Percentiles rank a stretch among this genome's conserved stretches.
phyloP scores from a whole-genome alignment of 1,140 invertebrate genomes.

The Stratiolaelaps scimitus region DNA sequence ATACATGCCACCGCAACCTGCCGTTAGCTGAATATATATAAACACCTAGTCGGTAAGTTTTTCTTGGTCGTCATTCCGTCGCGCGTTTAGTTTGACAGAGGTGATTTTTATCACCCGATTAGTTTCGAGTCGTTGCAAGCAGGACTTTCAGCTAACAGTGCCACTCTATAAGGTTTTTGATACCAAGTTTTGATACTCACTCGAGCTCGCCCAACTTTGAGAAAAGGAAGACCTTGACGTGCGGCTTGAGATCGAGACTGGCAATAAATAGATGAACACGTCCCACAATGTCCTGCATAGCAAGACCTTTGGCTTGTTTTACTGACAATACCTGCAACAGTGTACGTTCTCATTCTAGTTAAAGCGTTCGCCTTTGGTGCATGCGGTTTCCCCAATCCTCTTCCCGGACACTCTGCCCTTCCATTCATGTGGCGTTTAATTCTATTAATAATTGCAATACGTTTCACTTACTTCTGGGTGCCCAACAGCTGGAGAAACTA shows the following conservation, averaged over 20 bases:
- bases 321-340: conserved; percentile 52
- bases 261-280: conserved; percentile 64
- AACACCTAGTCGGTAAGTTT: no score
- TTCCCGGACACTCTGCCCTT: no score
- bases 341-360: neutral
- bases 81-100: neutral
- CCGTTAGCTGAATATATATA: no score
- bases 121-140: conserved; percentile 28
- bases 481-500: no score
- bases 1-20: neutral
- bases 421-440: no score
- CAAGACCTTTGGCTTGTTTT: conserved; percentile 70
- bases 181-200: conserved; percentile 16
- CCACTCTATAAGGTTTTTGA: no score
- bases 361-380: conserved; percentile 9
- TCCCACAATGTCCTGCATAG: conserved; percentile 71
- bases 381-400: neutral
- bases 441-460: no score
- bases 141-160: neutral
- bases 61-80: no score
- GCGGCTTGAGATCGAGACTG: neutral
- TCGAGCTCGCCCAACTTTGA: conserved; percentile 16
- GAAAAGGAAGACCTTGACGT: conserved; percentile 11
- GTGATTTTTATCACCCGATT: conserved; percentile 5
- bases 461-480: no score